Percentiles rank a stretch among this genome's conserved stretches.
Conservation (phyloP, 2,113 vertebrate genomes). For the Gadus macrocephalus region DNA sequence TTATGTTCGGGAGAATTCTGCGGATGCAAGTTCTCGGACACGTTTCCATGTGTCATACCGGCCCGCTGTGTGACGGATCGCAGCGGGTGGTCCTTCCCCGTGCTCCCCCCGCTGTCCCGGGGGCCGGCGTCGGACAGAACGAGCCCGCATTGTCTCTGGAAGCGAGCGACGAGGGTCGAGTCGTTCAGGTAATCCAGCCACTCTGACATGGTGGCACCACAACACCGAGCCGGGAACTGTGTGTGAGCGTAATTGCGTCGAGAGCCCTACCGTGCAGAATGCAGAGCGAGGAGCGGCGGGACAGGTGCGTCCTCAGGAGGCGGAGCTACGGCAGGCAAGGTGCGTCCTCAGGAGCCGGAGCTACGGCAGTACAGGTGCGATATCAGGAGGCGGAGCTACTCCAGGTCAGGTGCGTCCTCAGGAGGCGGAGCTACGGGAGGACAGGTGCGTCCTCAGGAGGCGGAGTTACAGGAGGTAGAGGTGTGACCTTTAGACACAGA, state of each 20-base stretch:
- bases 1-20: constrained; percentile 48
- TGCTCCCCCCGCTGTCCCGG: background rate
- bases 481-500: constrained; percentile 30
- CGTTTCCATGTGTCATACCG: constrained; percentile 3
- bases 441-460: constrained; percentile 39
- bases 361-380: too few relatives aligned
- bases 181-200: constrained; percentile 72
- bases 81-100: background rate
- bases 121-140: constrained; percentile 49
- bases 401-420: background rate
- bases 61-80: background rate
- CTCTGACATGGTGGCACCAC: constrained; percentile 47
- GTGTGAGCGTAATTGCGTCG: background rate
- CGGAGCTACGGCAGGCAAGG: background rate
- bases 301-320: background rate
- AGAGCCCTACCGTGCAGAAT: background rate
- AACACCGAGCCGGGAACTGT: background rate
- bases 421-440: background rate
- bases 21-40: constrained; percentile 14
- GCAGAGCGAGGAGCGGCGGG: constrained; percentile 32
- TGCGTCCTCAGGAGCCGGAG: too few relatives aligned
- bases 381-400: too few relatives aligned
- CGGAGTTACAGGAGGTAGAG: constrained; percentile 17
- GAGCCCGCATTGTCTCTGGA: constrained; percentile 87
- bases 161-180: constrained; percentile 81